Conservation (phyloP, 2,113 vertebrate species). For the Ursus arctos region DNA sequence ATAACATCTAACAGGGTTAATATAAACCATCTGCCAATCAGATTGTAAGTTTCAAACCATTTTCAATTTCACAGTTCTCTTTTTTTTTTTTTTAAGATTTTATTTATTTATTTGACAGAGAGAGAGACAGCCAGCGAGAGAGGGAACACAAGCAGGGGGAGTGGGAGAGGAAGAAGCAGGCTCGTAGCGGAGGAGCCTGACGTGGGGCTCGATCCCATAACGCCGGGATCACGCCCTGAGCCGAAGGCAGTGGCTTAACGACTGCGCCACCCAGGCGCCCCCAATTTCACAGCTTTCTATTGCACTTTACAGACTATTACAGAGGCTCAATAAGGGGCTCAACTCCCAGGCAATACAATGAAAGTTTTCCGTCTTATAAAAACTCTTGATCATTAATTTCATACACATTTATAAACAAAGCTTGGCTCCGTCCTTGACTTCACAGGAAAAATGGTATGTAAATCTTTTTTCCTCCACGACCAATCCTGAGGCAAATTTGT, state of each 20-base stretch:
- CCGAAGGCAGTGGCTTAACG: too few species aligned
- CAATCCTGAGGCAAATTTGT: background rate
- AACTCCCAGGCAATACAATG: background rate
- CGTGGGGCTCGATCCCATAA: too few species aligned
- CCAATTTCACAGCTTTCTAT: background rate
- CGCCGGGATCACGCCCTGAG: too few species aligned
- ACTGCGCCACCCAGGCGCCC: too few species aligned
- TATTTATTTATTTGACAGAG: too few species aligned
- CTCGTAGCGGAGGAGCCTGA: too few species aligned
- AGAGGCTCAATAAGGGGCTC: background rate
- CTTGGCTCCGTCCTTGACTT: background rate
- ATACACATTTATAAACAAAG: conserved; percentile 12
- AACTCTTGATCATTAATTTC: conserved; percentile 8
- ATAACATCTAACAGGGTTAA: background rate
- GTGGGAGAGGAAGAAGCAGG: too few species aligned
- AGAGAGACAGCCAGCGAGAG: too few species aligned
- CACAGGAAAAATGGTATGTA: background rate
- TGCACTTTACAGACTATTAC: background rate
- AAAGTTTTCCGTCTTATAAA: conserved; percentile 6
- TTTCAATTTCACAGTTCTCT: background rate
- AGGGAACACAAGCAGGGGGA: too few species aligned
- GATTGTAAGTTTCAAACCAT: background rate
- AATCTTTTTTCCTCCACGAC: background rate
- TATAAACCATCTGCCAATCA: background rate
- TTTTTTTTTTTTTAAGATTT: too few species aligned